Evolutionary conservation across 1,140 invertebrate genomes (phyloP), one percentile per base, ranked within the genome.

Genomic region (Ceratitis capitata): DNA sequence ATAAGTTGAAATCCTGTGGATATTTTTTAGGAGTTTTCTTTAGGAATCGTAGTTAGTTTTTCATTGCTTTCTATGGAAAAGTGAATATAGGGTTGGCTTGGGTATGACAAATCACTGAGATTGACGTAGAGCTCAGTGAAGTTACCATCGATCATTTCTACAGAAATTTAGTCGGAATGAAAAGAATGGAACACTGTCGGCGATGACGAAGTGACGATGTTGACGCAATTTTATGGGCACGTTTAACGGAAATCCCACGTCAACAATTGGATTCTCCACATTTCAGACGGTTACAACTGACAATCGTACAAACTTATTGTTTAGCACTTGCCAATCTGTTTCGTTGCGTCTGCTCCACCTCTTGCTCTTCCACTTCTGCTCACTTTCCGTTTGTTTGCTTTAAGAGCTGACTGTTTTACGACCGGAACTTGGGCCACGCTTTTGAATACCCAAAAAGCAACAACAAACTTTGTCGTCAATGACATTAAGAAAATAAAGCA

Each of bases 401-500:
- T 78, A 78, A 35, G 45, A 78, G 69, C 10, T 78, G 47, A 53
- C 82, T 51, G 49, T 39, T 51, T 83, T 83, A 83, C 39, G 82
- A 83, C 82, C 82, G 82, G 82, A 83, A 83, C 82, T 83, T 83
- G 23, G 82, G 82, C 19, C 53, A 84, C 53, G 32, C 56, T 56
- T 83, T 85, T 88, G 84, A 85, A 83, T 87, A n/a, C n/a, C n/a
- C n/a, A n/a, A n/a, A n/a, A 88, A 87, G 88, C 89, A 88, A 89
- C 89, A 90, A 89, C 88, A 88, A 86, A 88, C 87, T 87, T 89
- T 88, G 87, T 88, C 89, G 90, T 89, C 82, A 51, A 32, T 53
- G 82, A 83, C 82, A 83, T n/a, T 42, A 82, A 53, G 16, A 51
- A 83, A 35, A 19, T 47, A 78, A 61, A 61, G 56, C 6, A 16